phyloP scores from a whole-genome alignment of 2,888 invertebrate species.

The Pediacus dermestoides region DNA sequence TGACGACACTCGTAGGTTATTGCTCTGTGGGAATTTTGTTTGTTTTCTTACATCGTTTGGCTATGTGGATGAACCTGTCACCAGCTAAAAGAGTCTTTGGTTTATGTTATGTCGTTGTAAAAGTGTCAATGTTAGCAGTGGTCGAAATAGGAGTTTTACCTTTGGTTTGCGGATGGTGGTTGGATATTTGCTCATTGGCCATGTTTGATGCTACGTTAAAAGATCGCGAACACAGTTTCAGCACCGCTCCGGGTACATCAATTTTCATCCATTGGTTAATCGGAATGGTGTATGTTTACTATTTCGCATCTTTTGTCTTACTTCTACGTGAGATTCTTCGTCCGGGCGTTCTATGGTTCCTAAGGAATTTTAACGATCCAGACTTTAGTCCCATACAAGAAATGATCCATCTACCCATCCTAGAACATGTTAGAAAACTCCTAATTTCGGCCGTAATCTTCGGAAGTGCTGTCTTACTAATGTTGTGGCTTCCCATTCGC shows the following conservation, averaged over 20 bases:
- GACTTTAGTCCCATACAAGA: conserved; percentile 99
- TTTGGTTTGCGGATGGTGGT: conserved; percentile 97
- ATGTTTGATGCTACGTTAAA: conserved; percentile 87
- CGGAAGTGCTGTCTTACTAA: conserved; percentile 90
- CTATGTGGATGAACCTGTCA: conserved; percentile 74
- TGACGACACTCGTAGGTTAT: conserved; percentile 92
- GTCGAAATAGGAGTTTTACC: conserved; percentile 97
- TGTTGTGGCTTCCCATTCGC: conserved; percentile 93
- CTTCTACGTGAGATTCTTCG: conserved; percentile 89
- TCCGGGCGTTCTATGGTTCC: conserved; percentile 97
- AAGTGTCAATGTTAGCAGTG: conserved; percentile 91
- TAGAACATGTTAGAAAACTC: conserved; percentile 84
- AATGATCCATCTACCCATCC: conserved; percentile 96
- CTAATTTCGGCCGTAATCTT: conserved; percentile 93
- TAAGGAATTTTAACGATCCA: conserved; percentile 96
- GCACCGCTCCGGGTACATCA: conserved; percentile 90
- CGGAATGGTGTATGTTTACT: conserved; percentile 98
- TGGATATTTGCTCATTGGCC: conserved; percentile 93
- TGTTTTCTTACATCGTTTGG: conserved; percentile 79
- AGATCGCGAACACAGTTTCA: conserved; percentile 83
- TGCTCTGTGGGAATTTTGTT: conserved; percentile 80
- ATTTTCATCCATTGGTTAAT: conserved; percentile 99
- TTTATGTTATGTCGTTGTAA: conserved; percentile 85
- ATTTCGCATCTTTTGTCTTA: conserved; percentile 95
- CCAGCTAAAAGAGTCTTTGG: conserved; percentile 83